Conservation (phyloP, 2,113 vertebrate species). For the Charina bottae region DNA sequence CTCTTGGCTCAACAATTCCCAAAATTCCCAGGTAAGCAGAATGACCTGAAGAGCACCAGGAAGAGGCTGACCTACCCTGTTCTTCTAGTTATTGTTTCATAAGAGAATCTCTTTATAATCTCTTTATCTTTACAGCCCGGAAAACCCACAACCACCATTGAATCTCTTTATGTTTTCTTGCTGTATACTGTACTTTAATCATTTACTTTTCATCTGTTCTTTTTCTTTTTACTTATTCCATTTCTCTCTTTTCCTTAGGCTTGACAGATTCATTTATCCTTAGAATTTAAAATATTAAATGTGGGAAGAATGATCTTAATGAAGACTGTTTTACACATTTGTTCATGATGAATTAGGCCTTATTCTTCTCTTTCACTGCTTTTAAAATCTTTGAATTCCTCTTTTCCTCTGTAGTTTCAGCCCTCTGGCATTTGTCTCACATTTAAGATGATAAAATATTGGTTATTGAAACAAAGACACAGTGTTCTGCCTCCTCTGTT, state of each 20-base stretch:
- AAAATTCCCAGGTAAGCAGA: neutral
- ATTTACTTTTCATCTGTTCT: neutral
- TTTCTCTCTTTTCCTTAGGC: neutral
- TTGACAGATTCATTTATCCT: conserved; percentile 1
- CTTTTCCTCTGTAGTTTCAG: neutral
- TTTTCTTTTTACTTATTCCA: conserved; percentile 21
- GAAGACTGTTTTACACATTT: conserved; percentile 26
- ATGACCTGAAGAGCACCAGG: neutral
- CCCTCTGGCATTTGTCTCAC: conserved; percentile 20
- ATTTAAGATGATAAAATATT: conserved; percentile 24
- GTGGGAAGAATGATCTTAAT: neutral
- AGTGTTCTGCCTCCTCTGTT: neutral
- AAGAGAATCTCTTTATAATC: conserved; percentile 29
- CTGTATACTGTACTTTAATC: conserved; percentile 18
- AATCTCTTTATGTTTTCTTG: conserved; percentile 13
- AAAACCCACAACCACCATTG: too few species aligned
- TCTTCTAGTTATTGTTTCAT: neutral
- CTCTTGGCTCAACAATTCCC: neutral
- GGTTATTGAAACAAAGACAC: neutral
- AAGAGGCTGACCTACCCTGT: neutral
- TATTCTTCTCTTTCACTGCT: conserved; percentile 8
- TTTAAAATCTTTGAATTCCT: neutral
- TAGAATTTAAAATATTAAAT: conserved; percentile 38
- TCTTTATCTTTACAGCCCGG: too few species aligned
- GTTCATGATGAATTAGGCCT: conserved; percentile 16